Percentiles rank a stretch among this genome's conserved stretches.
Evolutionary conservation across 2,113 vertebrate genomes (phyloP).

Genomic region (Cinclus mexicanus): DNA sequence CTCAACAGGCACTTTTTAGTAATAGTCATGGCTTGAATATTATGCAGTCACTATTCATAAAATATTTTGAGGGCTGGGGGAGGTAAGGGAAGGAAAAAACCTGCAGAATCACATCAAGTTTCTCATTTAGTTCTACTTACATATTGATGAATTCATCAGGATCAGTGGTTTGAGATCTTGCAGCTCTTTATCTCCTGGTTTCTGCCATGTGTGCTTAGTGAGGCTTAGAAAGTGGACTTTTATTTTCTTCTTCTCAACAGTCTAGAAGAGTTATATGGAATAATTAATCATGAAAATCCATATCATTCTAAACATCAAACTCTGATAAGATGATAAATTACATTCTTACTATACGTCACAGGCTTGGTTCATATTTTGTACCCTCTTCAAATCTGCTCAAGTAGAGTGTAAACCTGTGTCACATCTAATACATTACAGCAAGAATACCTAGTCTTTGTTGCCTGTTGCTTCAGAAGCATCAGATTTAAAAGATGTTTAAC

Average conservation of each 20-base stretch:
- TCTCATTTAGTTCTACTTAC: not conserved
- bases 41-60: not conserved
- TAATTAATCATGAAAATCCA: not conserved
- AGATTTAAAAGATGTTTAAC: not conserved
- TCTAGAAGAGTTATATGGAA: not conserved
- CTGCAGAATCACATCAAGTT: not conserved
- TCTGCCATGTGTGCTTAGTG: not conserved
- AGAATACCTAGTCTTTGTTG: not conserved
- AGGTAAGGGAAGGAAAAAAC: not conserved
- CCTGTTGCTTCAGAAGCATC: slow-evolving; percentile 4
- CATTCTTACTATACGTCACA: not conserved
- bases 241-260: not conserved
- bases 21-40: not conserved
- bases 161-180: not conserved
- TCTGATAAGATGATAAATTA: not conserved
- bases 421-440: not conserved
- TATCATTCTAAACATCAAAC: not conserved
- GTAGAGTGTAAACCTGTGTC: not conserved
- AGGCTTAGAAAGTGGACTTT: not conserved
- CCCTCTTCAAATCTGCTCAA: not conserved
- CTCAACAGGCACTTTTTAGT: not conserved
- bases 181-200: not conserved
- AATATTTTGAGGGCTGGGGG: not conserved
- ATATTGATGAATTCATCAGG: not conserved
- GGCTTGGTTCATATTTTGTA: not conserved